A percentile compares a stretch with the other conserved stretches of the same genome.
Conservation (phyloP, 2,797 vertebrate genomes). For the Amniataba percoides region DNA sequence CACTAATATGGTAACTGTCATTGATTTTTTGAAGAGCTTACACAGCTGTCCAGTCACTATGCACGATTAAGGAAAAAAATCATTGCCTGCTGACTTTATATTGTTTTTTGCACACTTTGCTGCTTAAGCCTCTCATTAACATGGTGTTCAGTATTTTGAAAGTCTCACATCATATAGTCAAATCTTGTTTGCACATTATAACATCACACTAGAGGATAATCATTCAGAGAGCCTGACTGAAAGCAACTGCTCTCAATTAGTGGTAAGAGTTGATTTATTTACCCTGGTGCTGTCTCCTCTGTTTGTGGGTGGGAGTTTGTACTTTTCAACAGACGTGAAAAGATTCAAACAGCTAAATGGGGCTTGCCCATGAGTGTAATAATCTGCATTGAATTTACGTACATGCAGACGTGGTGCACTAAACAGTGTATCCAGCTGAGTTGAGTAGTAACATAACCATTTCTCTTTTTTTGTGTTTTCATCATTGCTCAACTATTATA, state of each 20-base stretch:
- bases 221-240: slow-evolving; percentile 10
- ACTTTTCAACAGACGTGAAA: slow-evolving; percentile 28
- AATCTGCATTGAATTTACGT: slow-evolving; percentile 6
- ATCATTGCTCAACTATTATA: background rate
- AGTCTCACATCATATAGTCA: slow-evolving; percentile 18
- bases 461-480: background rate
- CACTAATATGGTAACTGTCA: background rate
- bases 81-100: background rate
- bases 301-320: slow-evolving; percentile 42
- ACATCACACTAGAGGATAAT: slow-evolving; percentile 19
- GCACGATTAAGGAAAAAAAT: background rate
- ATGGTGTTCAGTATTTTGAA: background rate
- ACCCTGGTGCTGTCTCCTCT: slow-evolving; percentile 10
- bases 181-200: slow-evolving; percentile 13
- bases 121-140: background rate
- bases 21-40: background rate
- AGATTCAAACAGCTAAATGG: slow-evolving; percentile 28
- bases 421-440: background rate
- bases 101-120: slow-evolving; percentile 15
- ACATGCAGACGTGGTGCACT: slow-evolving; percentile 1
- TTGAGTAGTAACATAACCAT: slow-evolving; percentile 7
- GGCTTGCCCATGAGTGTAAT: background rate
- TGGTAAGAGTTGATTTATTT: slow-evolving; percentile 32
- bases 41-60: background rate
- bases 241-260: slow-evolving; percentile 45